Evolutionary conservation across 2,113 vertebrate genomes (phyloP).

Genomic region (Phaethon lepturus): DNA sequence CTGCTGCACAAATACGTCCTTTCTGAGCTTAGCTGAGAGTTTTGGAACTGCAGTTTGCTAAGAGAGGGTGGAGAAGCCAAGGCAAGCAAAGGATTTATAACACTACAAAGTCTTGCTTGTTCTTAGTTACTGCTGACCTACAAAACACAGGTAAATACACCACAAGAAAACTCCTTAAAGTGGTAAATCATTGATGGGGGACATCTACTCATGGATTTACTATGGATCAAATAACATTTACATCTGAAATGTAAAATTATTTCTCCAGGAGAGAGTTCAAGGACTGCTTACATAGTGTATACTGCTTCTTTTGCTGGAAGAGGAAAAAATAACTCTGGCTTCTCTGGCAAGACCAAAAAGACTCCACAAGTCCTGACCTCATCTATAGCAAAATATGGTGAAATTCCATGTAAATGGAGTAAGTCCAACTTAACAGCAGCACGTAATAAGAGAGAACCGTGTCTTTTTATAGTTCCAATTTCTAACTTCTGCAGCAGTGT

Average conservation of each 20-base stretch:
- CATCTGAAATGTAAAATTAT: not conserved
- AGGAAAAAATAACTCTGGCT: not conserved
- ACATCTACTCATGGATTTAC: not conserved
- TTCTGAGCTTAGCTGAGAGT: not conserved
- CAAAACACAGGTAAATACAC: not conserved
- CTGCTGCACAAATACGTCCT: not conserved
- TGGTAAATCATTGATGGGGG: conserved; percentile 51
- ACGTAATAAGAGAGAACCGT: accelerated
- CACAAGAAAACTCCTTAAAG: not conserved
- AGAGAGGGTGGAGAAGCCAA: not conserved
- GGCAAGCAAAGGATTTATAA: conserved; percentile 51
- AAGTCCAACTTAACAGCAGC: not conserved
- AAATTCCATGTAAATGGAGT: not conserved
- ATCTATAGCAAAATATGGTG: not conserved
- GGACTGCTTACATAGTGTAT: not conserved
- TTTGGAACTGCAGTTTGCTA: not conserved
- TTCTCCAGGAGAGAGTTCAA: not conserved
- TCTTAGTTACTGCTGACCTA: conserved; percentile 38
- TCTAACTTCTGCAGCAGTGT: not conserved
- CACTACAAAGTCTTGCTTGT: not conserved
- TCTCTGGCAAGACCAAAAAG: not conserved
- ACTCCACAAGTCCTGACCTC: not conserved
- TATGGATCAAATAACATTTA: not conserved
- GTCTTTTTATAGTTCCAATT: not conserved
- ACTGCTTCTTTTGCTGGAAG: not conserved